Evolutionary conservation across 2,888 invertebrate genomes (phyloP), one percentile per base, ranked within the genome.

Genomic region (Cephus rjabovi): DNA sequence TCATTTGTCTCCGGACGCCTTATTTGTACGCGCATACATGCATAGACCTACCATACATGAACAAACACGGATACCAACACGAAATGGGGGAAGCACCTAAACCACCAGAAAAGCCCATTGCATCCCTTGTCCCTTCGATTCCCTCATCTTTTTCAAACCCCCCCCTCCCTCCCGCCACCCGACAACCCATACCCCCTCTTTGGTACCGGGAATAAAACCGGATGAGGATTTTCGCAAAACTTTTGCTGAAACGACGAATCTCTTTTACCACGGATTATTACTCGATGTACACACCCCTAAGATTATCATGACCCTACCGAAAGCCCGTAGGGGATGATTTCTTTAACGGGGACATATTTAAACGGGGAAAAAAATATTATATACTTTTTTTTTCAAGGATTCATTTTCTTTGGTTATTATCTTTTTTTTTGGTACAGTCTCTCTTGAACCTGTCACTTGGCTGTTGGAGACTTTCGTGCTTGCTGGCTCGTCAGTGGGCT

Each of bases 1-100:
- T 89, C 89, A 87, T 90, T 89, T 88, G 89, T 89, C 89, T 89
- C 84, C 83, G 84, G 85, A 83, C 87, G 87, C 86, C 88, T 89
- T 90, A 88, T 89, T 89, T 89, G 88, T 88, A 87, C 87, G 87
- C 83, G 81, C 82, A 73, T 77, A 77, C 79, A 80, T 56, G 56
- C 56, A 23, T 23, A 56, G 23, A 12, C 37, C 56, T 23, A 0
- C 56, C 56, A 23, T 56, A 56, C 23, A 23, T 23, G 56, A 56
- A 23, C 56, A 56, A 56, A 56, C 56, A 23, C 23, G 56, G 23
- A 23, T 56, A 56, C 56, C 56, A 56, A 56, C 56, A 56, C 56
- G 9, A 9, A 56, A 56, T 23, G 56, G 56, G 56, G 23, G 56
- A 56, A 23, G 56, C 56, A 56, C 56, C 56, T 56, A 56, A 56